Base-by-base conservation (phyloP, 1,140 invertebrate genomes). In the Drosophila quadrilineata region DNA sequence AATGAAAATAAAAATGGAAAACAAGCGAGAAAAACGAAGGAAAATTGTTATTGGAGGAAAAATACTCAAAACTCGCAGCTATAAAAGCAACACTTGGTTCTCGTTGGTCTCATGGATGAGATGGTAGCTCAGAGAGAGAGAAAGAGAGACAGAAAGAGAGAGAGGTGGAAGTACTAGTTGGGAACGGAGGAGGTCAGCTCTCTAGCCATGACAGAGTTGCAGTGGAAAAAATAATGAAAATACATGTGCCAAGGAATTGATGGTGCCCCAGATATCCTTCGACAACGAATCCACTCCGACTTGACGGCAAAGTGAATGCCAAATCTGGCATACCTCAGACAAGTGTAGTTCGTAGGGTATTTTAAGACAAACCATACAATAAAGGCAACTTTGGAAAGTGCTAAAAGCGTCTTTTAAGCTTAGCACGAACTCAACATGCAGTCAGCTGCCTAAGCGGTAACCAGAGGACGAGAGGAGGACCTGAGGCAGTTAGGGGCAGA, bases 341-440 rank as follows among this genome's bases (percentile, higher is more conserved):
- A 5, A 2, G 36, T 2, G 19, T 8, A 0, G 0, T 14, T 28
- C 8, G 10, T 2, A 40, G 56, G 35, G 45, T 59, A 62, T 43
- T 6, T 9, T 1, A 29, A 50, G 43, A 36, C 10, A 41, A 57
- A 33, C 33, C 28, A 16, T 36, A 57, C 54, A 56, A 54, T 64
- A 64, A 69, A 40, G 45, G 19, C 40, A 80, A 75, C 60, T 75
- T 77, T 53, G 31, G 3, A 41, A 71, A 80, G 72, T 75, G 45
- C 73, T 77, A 63, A 76, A 75, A 69, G 68, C 58, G 68, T 29
- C 76, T 80, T 82, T 76, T 67, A 53, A 72, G 66, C 38, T 72
- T 67, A 46, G 53, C 63, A 54, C 50, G 26, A 60, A 64, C 19
- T 14, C 22, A 31, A 14, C 8, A 21, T 6, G 22, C 35, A 28